phyloP scores from a whole-genome alignment of 2,797 vertebrate genomes.

The Gallirallus australis region DNA sequence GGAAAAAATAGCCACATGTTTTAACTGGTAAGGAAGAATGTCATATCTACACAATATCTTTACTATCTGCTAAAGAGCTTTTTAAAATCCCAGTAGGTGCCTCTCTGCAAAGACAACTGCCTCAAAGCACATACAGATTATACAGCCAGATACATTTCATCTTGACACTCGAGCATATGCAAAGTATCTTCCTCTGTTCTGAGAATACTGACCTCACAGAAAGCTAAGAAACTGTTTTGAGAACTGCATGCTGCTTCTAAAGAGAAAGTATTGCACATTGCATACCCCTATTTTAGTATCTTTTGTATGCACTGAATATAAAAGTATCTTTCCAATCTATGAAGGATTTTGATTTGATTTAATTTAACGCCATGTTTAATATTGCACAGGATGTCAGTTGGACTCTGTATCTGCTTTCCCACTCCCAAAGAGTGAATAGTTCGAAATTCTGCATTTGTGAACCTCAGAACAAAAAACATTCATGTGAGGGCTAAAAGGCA shows the following conservation, averaged over 20 bases:
- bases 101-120: background rate
- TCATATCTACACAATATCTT: background rate
- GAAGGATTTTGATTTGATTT: background rate
- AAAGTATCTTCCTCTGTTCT: background rate
- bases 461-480: constrained; percentile 11
- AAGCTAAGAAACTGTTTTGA: background rate
- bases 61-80: background rate
- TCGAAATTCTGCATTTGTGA: background rate
- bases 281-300: background rate
- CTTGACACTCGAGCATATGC: background rate
- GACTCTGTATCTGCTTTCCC: background rate
- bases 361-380: background rate
- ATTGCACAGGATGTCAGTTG: fast-evolving
- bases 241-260: background rate
- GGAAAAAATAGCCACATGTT: background rate
- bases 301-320: background rate
- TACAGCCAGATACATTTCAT: background rate
- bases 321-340: background rate
- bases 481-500: background rate
- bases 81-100: background rate
- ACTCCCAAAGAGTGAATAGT: background rate
- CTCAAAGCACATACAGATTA: background rate
- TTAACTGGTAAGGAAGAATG: background rate
- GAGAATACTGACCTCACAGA: background rate
- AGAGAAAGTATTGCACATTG: background rate